Base-by-base conservation (phyloP, 2,797 vertebrate species). In the Orestias chungarensis region DNA sequence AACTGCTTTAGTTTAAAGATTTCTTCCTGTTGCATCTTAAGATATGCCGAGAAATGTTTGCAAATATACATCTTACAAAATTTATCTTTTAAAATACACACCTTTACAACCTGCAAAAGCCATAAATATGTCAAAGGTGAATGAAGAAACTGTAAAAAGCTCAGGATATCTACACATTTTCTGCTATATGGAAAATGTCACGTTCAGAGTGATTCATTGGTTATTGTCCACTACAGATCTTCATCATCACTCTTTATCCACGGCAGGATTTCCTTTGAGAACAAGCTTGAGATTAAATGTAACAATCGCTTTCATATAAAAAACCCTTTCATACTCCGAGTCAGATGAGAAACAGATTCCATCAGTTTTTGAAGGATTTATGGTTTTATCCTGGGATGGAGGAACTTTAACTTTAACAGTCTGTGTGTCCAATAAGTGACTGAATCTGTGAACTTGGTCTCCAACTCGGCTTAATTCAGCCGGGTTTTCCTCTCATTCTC, bases 381-480 rank as follows among this genome's bases (percentile, higher is more conserved):
- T 46, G 3, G 15, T 17, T 15, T 52, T 4, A 25, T 9, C n/a
- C 49, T 14, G 49, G 44, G 15, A 8, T 50, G 49, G 1, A n/a
- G 25, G n/a, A 14, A 31, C 27, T 25, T 29, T 29, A n/a, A n/a
- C n/a, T n/a, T n/a, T n/a, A n/a, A n/a, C n/a, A n/a, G n/a, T n/a
- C n/a, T n/a, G n/a, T n/a, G n/a, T n/a, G 23, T 35, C 49, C 25
- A 20, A 33, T 40, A 44, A 27, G 23, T 31, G 67, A 50, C 40
- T 59, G 40, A 65, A 62, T 57, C 74, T 70, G 68, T 68, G 71
- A 71, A 50, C 71, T 71, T n/a, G 31, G 40, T 35, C 54, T 70
- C 68, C 73, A 80, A 82, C 64, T n/a, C n/a, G 31, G 17, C 20
- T 29, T 49, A 46, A 49, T 50, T 65, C 64, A 70, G 35, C 44